A percentile compares a stretch with the other conserved stretches of the same genome.
Evolutionary conservation across 2,888 invertebrate species (phyloP).

Genomic region (Andrena trimmerana): DNA sequence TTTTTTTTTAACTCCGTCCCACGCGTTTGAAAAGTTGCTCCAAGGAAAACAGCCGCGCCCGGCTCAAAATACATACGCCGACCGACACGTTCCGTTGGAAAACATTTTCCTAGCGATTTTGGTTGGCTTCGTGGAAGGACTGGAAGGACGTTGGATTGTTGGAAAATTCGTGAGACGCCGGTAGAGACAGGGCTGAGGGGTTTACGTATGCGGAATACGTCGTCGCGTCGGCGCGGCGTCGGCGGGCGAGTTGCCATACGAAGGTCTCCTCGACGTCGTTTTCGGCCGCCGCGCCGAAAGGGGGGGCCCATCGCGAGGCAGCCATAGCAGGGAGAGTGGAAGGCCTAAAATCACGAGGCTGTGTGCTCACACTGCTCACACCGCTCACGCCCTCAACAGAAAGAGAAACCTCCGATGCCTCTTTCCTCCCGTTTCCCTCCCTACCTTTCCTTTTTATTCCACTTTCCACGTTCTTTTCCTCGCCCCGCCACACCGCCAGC

Average conservation of each 20-base stretch:
- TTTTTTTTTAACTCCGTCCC: background rate
- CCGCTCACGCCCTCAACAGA: background rate
- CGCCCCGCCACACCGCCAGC: background rate
- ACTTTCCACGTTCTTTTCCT: conserved; percentile 15
- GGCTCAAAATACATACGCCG: background rate
- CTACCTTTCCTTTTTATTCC: background rate
- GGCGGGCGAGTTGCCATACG: conserved; percentile 70
- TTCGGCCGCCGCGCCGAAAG: conserved; percentile 46
- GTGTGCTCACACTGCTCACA: conserved; percentile 24
- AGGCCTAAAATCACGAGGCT: conserved; percentile 53
- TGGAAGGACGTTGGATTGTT: conserved; percentile 38
- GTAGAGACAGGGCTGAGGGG: conserved; percentile 40
- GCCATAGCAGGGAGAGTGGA: conserved; percentile 46
- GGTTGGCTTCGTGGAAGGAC: conserved; percentile 15
- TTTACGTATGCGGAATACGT: conserved; percentile 78
- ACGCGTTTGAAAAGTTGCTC: background rate
- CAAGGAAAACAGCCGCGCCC: background rate
- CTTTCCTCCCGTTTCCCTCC: conserved; percentile 1
- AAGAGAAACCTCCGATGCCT: conserved; percentile 18
- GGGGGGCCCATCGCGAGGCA: conserved; percentile 50
- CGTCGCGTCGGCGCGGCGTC: conserved; percentile 52
- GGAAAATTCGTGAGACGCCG: conserved; percentile 62
- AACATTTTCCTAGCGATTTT: background rate
- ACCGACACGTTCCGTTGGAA: background rate
- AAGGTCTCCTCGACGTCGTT: conserved; percentile 65